Conservation (phyloP, 2,888 invertebrate species). For the Anoncus sp. region DNA sequence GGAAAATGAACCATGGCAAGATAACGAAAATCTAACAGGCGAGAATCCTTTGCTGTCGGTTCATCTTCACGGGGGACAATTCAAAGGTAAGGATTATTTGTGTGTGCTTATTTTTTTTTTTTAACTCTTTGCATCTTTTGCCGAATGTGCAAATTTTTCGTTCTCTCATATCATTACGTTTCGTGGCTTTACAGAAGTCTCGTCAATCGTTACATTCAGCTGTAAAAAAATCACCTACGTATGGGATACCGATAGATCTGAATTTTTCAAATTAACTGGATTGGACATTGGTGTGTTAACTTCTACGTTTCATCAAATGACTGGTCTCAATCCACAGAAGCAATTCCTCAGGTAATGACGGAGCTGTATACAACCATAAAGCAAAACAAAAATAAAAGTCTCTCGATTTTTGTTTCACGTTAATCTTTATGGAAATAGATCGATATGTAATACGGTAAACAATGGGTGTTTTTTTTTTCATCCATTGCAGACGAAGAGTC, state of each 20-base stretch:
- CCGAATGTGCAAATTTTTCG: not conserved
- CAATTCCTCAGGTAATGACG: slow-evolving; percentile 87
- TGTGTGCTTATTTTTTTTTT: not conserved
- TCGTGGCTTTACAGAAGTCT: slow-evolving; percentile 79
- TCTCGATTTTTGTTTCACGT: not conserved
- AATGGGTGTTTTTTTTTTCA: slow-evolving; percentile 11
- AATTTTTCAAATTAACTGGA: slow-evolving; percentile 90
- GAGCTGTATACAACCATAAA: not conserved
- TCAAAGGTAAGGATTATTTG: slow-evolving; percentile 80
- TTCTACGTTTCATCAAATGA: slow-evolving; percentile 87
- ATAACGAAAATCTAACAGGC: slow-evolving; percentile 70
- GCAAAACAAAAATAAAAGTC: too few species aligned
- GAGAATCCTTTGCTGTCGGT: slow-evolving; percentile 79
- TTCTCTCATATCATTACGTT: not conserved
- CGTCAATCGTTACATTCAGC: slow-evolving; percentile 85
- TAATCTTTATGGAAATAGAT: not conserved
- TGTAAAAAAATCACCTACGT: slow-evolving; percentile 94
- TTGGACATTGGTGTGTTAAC: slow-evolving; percentile 88
- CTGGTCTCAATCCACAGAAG: slow-evolving; percentile 86
- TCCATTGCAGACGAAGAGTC: slow-evolving; percentile 87
- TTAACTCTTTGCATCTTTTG: not conserved
- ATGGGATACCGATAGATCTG: slow-evolving; percentile 89
- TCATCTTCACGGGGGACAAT: slow-evolving; percentile 82
- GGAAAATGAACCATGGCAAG: slow-evolving; percentile 76
- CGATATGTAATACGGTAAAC: not conserved